Evolutionary conservation across 2,113 vertebrate species (phyloP).

Genomic region (Albula glossodonta): DNA sequence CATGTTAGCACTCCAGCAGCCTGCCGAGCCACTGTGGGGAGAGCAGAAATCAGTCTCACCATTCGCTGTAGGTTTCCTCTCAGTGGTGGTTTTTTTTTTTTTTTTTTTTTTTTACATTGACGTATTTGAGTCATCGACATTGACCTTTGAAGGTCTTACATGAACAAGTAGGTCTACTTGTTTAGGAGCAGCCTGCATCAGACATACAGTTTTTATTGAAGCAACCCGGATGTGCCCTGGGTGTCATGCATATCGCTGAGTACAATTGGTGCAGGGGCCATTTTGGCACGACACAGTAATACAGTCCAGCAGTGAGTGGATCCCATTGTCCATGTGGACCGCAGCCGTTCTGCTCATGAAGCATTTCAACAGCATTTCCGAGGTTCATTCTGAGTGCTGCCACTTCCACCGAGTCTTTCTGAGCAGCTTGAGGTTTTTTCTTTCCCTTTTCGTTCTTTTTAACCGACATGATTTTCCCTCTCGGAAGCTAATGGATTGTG

Average conservation of each 20-base stretch:
- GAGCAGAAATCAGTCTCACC: not conserved
- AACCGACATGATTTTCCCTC: conserved; percentile 40
- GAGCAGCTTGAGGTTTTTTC: not conserved
- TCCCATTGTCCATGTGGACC: not conserved
- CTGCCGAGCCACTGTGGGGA: not conserved
- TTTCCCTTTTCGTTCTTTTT: conserved; percentile 46
- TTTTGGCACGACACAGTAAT: not conserved
- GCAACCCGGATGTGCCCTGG: no score
- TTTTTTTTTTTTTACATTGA: no score
- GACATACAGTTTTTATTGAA: not conserved
- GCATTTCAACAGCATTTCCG: not conserved
- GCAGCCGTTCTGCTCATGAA: not conserved
- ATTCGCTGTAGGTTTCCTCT: not conserved
- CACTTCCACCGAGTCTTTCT: not conserved
- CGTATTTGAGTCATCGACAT: no score
- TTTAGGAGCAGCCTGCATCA: not conserved
- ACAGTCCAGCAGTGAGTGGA: not conserved
- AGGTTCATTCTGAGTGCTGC: not conserved
- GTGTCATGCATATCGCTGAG: not conserved
- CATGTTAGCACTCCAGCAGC: not conserved
- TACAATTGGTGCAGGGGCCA: not conserved
- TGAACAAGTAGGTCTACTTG: not conserved
- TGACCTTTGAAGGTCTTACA: no score
- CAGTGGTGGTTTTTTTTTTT: not conserved
- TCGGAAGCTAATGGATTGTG: conserved; percentile 45